These are phyloP conservation scores for Stylophora pistillata DNA, from an alignment of 64 coral and sea anemone genomes.

Conservation along the genomic window DNA sequence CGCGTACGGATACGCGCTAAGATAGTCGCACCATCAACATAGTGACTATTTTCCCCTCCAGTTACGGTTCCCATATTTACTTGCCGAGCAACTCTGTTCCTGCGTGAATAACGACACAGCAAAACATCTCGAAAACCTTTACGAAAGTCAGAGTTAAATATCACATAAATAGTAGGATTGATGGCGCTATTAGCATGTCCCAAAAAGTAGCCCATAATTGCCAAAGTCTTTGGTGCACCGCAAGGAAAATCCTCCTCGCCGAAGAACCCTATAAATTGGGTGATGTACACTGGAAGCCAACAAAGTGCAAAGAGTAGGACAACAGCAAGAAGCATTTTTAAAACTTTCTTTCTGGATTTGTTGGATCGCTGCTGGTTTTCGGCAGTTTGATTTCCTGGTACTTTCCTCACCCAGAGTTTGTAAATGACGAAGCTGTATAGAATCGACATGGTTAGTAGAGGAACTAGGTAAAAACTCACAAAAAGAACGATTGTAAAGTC, in stretches of 20 bases:
- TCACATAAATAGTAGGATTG: constrained; percentile 76
- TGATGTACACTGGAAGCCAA: constrained; percentile 76
- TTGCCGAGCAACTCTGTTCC: constrained; percentile 48
- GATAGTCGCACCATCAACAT: neutral
- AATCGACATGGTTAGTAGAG: constrained; percentile 48
- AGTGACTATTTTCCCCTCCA: constrained; percentile 33
- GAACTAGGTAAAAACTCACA: constrained; percentile 65
- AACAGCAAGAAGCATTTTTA: constrained; percentile 75
- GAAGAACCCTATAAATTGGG: constrained; percentile 64
- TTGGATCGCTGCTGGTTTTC: constrained; percentile 73
- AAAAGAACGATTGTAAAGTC: constrained; percentile 74
- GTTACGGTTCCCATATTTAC: neutral
- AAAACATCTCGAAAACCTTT: constrained; percentile 69
- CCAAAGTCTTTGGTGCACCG: neutral
- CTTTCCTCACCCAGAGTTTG: constrained; percentile 90
- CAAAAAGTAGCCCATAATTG: constrained; percentile 59
- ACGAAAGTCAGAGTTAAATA: constrained; percentile 87
- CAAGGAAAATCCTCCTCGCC: constrained; percentile 28
- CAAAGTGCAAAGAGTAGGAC: constrained; percentile 78
- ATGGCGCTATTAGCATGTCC: constrained; percentile 80
- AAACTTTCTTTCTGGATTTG: constrained; percentile 81
- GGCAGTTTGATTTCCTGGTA: constrained; percentile 69
- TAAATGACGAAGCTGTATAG: constrained; percentile 66
- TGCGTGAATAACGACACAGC: constrained; percentile 40
- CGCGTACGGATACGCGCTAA: neutral